Percentiles rank a stretch among this genome's conserved stretches.
phyloP scores from a whole-genome alignment of 2,797 vertebrate species.

The Hypotaenidia philippensis region DNA sequence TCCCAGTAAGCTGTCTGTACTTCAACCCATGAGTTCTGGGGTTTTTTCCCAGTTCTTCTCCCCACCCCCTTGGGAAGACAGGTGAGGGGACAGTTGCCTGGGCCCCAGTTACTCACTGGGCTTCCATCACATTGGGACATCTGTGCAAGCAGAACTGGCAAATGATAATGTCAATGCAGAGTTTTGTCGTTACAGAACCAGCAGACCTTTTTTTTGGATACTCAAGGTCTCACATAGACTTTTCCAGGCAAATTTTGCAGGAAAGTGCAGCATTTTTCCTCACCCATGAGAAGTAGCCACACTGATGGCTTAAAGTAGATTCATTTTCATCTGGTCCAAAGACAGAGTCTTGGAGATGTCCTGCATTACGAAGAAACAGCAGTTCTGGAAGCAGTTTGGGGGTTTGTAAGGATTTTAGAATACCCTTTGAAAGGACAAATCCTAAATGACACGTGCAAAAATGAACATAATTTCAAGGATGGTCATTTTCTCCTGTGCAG shows the following conservation, averaged over 20 bases:
- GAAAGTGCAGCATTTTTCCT: background rate
- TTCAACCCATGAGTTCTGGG: no score
- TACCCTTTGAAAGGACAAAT: background rate
- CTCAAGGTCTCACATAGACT: background rate
- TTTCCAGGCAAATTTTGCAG: background rate
- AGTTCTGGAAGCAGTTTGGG: background rate
- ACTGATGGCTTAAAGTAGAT: background rate
- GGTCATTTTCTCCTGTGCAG: background rate
- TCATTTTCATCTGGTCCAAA: background rate
- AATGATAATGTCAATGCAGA: background rate
- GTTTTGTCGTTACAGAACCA: background rate
- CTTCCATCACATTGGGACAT: no score
- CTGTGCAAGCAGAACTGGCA: background rate
- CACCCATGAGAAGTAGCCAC: background rate
- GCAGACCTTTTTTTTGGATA: background rate
- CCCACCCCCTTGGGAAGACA: no score
- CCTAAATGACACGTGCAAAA: accelerated
- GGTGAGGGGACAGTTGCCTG: no score
- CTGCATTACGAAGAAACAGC: background rate
- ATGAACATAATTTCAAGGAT: accelerated
- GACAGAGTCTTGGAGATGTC: background rate
- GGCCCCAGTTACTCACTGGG: no score
- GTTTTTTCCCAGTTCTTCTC: no score
- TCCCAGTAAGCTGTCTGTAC: no score
- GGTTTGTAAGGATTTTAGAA: background rate